Percentiles rank a stretch among this genome's conserved stretches.
These are phyloP conservation scores for Pseudococcus jackbeardsleyi DNA, from an alignment of 2,888 invertebrate genomes.

Conservation along the genomic window DNA sequence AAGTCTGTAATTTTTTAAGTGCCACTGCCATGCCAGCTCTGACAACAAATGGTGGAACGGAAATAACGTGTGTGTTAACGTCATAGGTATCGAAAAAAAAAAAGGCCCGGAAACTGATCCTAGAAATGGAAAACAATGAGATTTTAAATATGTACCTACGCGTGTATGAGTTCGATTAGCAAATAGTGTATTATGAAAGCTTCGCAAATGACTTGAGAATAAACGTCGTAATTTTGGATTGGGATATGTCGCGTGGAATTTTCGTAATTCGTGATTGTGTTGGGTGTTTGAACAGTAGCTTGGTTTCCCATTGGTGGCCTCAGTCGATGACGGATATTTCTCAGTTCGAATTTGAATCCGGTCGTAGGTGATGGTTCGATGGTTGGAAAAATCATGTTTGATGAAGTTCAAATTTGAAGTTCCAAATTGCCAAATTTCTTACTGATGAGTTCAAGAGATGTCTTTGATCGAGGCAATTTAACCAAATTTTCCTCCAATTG, in stretches of 20 bases:
- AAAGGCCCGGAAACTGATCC: conserved; percentile 31
- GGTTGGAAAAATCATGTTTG: too few species aligned
- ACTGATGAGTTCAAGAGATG: too few species aligned
- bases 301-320: background rate
- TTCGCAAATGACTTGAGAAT: background rate
- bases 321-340: too few species aligned
- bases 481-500: too few species aligned
- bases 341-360: too few species aligned
- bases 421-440: too few species aligned
- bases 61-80: conserved; percentile 14
- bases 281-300: background rate
- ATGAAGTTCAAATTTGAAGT: too few species aligned
- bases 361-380: too few species aligned
- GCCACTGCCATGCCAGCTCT: background rate
- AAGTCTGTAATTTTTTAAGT: background rate
- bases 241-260: background rate
- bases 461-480: too few species aligned
- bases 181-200: background rate
- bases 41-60: background rate
- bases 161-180: conserved; percentile 5
- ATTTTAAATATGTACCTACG: background rate
- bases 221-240: background rate
- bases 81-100: conserved; percentile 4
- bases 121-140: conserved; percentile 12
- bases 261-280: background rate